Percentiles rank a stretch among this genome's conserved stretches.
Conservation (phyloP, 2,113 vertebrate genomes). For the Camarhynchus parvulus region DNA sequence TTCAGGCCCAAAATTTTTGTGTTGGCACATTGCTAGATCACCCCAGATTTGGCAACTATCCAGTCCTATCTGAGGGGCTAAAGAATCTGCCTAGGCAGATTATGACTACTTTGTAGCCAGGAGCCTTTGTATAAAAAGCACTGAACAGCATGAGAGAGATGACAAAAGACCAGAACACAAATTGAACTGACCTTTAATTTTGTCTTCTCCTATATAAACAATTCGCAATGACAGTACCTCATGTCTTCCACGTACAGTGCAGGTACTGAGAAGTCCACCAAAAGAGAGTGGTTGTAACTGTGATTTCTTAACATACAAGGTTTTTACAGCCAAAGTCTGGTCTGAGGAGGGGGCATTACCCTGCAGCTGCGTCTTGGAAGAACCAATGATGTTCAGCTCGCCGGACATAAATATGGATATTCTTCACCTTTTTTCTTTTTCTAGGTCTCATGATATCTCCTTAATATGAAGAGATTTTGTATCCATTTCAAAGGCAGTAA, state of each 20-base stretch:
- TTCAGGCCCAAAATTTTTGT: neutral
- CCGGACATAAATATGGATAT: neutral
- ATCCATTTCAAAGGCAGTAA: neutral
- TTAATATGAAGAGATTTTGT: neutral
- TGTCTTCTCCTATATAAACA: neutral
- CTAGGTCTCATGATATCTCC: neutral
- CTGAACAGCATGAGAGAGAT: neutral
- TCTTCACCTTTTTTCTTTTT: neutral
- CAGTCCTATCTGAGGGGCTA: neutral
- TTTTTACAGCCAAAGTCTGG: neutral
- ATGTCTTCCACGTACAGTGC: rapidly evolving
- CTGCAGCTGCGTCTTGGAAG: neutral
- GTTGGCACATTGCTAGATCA: neutral
- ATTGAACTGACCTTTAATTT: neutral
- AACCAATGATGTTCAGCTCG: neutral
- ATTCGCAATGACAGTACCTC: neutral
- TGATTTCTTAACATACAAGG: neutral
- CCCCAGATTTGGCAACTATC: neutral
- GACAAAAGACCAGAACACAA: neutral
- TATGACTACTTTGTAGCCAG: neutral
- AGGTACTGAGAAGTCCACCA: neutral
- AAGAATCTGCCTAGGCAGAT: neutral
- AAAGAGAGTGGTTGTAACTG: neutral
- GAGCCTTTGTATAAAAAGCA: neutral
- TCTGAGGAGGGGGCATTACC: neutral